Percentiles rank a stretch among this genome's conserved stretches.
Conservation (phyloP, 2,888 invertebrate species). For the Germaria angustata region DNA sequence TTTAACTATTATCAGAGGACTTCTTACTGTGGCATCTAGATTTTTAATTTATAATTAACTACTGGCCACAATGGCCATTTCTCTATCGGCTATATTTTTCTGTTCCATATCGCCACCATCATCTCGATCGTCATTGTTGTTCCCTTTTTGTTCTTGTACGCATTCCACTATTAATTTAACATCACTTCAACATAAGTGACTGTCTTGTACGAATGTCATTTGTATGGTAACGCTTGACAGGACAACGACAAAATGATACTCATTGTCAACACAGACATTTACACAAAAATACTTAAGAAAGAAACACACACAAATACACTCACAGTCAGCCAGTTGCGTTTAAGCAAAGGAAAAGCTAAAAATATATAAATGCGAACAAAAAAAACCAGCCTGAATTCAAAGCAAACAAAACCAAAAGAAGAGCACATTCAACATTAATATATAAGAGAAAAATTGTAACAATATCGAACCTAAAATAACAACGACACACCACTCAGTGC, state of each 20-base stretch:
- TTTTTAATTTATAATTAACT: not conserved
- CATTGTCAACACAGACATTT: constrained; percentile 66
- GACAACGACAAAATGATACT: constrained; percentile 67
- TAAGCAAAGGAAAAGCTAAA: constrained; percentile 8
- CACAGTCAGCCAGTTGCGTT: not conserved
- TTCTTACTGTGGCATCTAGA: not conserved
- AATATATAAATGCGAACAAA: constrained; percentile 13
- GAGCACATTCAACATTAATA: not conserved
- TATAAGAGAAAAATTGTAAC: constrained; percentile 52
- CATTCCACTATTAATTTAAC: constrained; percentile 67
- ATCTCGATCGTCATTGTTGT: constrained; percentile 18
- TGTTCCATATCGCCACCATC: constrained; percentile 2
- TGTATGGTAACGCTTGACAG: constrained; percentile 65
- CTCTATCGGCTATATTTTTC: not conserved
- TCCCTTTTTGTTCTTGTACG: constrained; percentile 41
- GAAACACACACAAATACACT: not conserved
- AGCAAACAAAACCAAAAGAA: constrained; percentile 13
- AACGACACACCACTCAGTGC: not conserved
- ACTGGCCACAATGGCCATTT: constrained; percentile 5
- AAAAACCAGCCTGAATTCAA: constrained; percentile 34
- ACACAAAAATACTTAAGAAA: constrained; percentile 53
- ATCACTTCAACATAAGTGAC: constrained; percentile 68
- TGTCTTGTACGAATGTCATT: constrained; percentile 69
- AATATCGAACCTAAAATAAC: constrained; percentile 49
- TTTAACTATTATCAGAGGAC: constrained; percentile 38